Conservation (phyloP, 2,797 vertebrate genomes). For the Lates japonicus region DNA sequence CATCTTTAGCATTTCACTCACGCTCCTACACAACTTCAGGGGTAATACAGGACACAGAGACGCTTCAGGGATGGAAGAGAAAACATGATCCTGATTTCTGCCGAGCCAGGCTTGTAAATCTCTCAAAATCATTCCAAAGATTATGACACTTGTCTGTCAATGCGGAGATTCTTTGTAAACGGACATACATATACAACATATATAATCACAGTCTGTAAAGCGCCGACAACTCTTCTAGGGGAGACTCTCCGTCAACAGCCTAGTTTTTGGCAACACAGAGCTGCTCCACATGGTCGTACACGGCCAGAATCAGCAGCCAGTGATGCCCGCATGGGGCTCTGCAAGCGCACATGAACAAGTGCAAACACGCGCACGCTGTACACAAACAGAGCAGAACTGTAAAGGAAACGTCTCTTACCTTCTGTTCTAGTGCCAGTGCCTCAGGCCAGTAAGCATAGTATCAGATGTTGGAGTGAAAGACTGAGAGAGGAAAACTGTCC, state of each 20-base stretch:
- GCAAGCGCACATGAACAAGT: slow-evolving; percentile 9
- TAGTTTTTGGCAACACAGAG: slow-evolving; percentile 9
- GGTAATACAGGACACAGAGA: background rate
- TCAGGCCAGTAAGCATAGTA: slow-evolving; percentile 24
- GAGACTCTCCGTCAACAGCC: background rate
- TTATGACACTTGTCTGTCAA: background rate
- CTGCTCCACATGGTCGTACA: slow-evolving; percentile 59
- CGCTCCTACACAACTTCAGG: too few species aligned
- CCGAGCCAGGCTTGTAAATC: background rate
- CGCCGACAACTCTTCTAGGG: background rate
- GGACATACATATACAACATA: background rate
- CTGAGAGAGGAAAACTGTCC: slow-evolving; percentile 41
- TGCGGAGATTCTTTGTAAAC: background rate
- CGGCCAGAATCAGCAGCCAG: slow-evolving; percentile 14
- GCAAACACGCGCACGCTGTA: background rate
- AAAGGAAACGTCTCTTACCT: slow-evolving; percentile 54
- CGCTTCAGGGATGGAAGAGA: background rate
- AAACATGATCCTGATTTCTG: background rate
- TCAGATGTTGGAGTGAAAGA: slow-evolving; percentile 29
- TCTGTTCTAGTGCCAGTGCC: slow-evolving; percentile 23
- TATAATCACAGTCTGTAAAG: background rate
- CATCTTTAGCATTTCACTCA: slow-evolving; percentile 64
- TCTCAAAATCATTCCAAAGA: background rate
- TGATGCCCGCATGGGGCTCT: slow-evolving; percentile 24
- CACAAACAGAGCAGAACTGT: slow-evolving; percentile 4